phyloP scores from a whole-genome alignment of 1,140 invertebrate genomes.

The Polypedilum pembai region DNA sequence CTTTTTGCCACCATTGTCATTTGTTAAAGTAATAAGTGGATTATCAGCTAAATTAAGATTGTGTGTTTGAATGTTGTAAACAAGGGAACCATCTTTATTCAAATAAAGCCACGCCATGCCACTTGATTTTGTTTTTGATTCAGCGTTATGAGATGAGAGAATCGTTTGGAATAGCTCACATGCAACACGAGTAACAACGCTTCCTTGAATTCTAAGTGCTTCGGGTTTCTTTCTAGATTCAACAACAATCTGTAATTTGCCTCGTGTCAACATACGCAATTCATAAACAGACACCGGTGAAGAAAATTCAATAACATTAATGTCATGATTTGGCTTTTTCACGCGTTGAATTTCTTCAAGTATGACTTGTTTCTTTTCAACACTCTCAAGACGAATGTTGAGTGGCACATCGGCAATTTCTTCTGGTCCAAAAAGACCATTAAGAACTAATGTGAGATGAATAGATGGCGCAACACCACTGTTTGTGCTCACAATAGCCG shows the following conservation, averaged over 20 bases:
- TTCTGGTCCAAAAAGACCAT: conserved; percentile 62
- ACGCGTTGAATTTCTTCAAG: conserved; percentile 56
- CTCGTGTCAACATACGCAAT: conserved; percentile 60
- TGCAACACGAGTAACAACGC: conserved; percentile 58
- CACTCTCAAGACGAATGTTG: conserved; percentile 58
- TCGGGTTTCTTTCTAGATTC: conserved; percentile 56
- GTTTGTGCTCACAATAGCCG: conserved; percentile 72
- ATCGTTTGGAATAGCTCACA: conserved; percentile 74
- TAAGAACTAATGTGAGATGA: conserved; percentile 73
- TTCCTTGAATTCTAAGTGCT: conserved; percentile 52
- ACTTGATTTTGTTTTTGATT: conserved; percentile 44
- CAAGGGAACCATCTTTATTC: conserved; percentile 62
- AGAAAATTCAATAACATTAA: conserved; percentile 65
- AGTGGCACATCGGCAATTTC: conserved; percentile 59
- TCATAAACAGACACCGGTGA: conserved; percentile 63
- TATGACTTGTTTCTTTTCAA: conserved; percentile 61
- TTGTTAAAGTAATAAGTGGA: conserved; percentile 61
- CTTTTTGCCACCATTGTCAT: conserved; percentile 56
- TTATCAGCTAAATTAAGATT: conserved; percentile 49
- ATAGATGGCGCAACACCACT: conserved; percentile 67
- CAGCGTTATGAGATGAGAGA: conserved; percentile 47
- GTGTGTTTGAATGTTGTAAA: conserved; percentile 58
- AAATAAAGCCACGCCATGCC: conserved; percentile 74
- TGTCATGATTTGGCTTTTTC: conserved; percentile 61
- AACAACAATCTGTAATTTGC: conserved; percentile 58